Evolutionary conservation across 92 coral and sea anemone genomes (phyloP), one percentile per base, ranked within the genome.

Genomic region (Phenganax marumi): DNA sequence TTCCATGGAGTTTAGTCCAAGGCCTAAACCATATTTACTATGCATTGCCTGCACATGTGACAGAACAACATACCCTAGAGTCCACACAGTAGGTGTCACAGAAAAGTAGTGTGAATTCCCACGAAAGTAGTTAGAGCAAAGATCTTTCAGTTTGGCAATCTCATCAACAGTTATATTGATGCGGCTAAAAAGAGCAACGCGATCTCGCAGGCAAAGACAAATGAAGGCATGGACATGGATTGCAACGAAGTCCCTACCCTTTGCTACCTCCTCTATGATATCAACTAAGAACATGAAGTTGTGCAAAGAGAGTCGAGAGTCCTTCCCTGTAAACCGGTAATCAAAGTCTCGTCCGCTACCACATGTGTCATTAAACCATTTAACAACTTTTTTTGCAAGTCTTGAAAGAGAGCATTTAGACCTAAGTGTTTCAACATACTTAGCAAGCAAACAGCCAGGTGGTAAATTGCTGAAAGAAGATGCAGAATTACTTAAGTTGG

Each of bases 81-180:
- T 81, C 85, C 85, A 81, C 10, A 81, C 85, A 6, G 78, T 81
- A 3, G 85, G 85, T 24, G 50, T 81, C 16, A 68, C 78, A 50
- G n/a, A 2, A 52, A 66, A 81, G 69, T 50, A 81, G 50, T 50
- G 76, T 26, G 55, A 53, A 24, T 50, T 8, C 3, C 68, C 77
- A 81, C 84, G 77, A 25, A 55, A 39, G 47, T 55, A 80, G 10
- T 19, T 63, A 11, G 3, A 50, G 23, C 64, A 81, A 13, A 10
- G n/a, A 14, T 81, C 33, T 68, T 68, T 48, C 23, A 81, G 73
- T 12, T 51, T 68, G 56, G 64, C 56, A 10, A 68, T 68, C 63
- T 81, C 76, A 6, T 66, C 77, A 19, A 43, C 65, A 66, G 85
- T 48, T 2, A 81, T 81, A 14, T 81, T 81, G 56, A 69, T 66